A percentile compares a stretch with the other conserved stretches of the same genome.
Evolutionary conservation across 2,888 invertebrate genomes (phyloP).

Genomic region (Agriopis leucophaearia): DNA sequence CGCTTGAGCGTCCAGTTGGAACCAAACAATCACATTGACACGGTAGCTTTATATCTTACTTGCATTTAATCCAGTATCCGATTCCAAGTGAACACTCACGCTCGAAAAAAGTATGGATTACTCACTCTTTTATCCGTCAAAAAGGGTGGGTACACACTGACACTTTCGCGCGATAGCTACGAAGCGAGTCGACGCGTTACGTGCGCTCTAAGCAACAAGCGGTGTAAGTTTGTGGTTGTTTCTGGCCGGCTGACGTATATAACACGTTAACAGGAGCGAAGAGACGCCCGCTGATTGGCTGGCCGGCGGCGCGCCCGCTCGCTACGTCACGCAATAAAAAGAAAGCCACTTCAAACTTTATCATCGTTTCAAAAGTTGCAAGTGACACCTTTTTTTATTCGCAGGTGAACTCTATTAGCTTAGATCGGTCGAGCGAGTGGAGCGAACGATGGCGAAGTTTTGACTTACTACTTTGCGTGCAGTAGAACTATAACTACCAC

Average conservation of each 20-base stretch:
- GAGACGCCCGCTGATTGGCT: constrained; percentile 63
- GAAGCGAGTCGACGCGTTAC: constrained; percentile 46
- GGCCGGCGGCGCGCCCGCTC: constrained; percentile 70
- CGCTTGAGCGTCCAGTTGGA: constrained; percentile 54
- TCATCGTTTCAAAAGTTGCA: constrained; percentile 47
- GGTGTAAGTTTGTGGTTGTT: constrained; percentile 69
- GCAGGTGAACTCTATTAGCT: constrained; percentile 31
- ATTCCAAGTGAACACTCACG: constrained; percentile 56
- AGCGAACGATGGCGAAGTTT: background rate
- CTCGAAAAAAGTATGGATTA: constrained; percentile 52
- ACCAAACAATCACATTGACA: constrained; percentile 46
- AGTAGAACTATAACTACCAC: background rate
- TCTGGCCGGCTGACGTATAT: constrained; percentile 70
- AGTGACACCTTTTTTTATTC: constrained; percentile 42
- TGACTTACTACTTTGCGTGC: background rate
- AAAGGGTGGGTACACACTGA: constrained; percentile 53
- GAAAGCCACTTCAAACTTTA: constrained; percentile 67
- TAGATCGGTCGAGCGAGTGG: constrained; percentile 11
- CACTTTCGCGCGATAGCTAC: constrained; percentile 61
- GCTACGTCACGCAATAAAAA: constrained; percentile 67
- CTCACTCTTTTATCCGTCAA: constrained; percentile 67
- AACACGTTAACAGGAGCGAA: constrained; percentile 54
- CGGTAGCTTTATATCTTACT: constrained; percentile 48
- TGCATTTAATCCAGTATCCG: constrained; percentile 56
- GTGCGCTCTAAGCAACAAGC: constrained; percentile 68